Evolutionary conservation across 2,888 invertebrate genomes (phyloP), one percentile per base, ranked within the genome.

Genomic region (Sisyra nigra): DNA sequence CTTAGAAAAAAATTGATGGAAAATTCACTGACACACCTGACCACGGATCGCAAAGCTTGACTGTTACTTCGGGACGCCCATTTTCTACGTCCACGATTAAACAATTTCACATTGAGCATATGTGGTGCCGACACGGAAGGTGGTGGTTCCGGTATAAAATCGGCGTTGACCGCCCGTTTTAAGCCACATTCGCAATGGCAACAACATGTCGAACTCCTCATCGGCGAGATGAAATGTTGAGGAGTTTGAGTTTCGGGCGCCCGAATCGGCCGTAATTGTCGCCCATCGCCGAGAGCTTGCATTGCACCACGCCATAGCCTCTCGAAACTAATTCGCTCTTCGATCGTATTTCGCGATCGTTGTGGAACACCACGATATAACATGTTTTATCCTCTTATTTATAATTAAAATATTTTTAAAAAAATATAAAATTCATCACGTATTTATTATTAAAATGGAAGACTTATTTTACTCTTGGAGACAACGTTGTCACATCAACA

Each of bases 281-380:
- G 49, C 36, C 54, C 55, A 11, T 53, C 51, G 11, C 58, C 60
- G 36, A 62, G 49, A 10, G 62, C 60, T 49, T 63, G 62, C 48
- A 57, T 59, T 3, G 63, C 62, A 44, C 80, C 80, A 35, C 77
- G 70, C 81, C 81, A 81, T 41, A 81, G 65, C 14, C 79, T 66
- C 53, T 81, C 80, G 59, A 82, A 81, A 44, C 80, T 73, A 31
- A 75, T 66, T 47, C 77, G 67, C 52, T 78, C 73, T 52, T 75
- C 72, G 15, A 63, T 61, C n/a, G 63, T 60, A 41, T 62, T 64
- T 7, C 66, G 60, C 50, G 62, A 62, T 34, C 61, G 42, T 17
- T 42, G 42, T 19, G 33, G 42, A 14, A 14, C 29, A 8, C 59
- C 68, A 58, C 64, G 64, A 50, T 65, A 65, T 56, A 49, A 52